phyloP scores from a whole-genome alignment of 2,113 vertebrate genomes.

The Pogonocichla stellata region DNA sequence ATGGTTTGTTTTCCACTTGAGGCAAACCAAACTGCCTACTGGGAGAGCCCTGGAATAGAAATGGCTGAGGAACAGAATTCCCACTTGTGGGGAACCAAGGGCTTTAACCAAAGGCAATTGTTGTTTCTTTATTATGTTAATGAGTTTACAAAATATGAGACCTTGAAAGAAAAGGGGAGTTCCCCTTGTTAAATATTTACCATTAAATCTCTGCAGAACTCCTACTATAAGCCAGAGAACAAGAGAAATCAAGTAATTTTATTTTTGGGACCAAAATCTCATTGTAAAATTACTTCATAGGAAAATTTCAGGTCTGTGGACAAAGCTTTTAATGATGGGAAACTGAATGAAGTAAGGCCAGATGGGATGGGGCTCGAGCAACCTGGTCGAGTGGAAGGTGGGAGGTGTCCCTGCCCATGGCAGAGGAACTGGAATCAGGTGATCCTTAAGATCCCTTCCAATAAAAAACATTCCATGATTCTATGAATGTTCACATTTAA shows the following conservation, averaged over 20 bases:
- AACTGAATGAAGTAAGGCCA: neutral
- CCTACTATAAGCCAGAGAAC: neutral
- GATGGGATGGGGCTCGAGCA: neutral
- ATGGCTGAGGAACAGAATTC: neutral
- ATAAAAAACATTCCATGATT: neutral
- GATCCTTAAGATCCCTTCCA: neutral
- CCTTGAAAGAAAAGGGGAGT: neutral
- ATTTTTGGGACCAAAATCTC: neutral
- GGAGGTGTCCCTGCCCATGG: neutral
- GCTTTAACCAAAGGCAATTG: neutral
- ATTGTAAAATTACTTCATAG: neutral
- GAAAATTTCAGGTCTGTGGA: neutral
- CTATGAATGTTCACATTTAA: neutral
- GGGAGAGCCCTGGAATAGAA: neutral
- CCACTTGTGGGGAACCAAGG: neutral
- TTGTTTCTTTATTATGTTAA: slow-evolving; percentile 20
- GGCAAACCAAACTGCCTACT: neutral
- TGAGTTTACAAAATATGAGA: neutral
- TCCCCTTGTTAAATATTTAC: slow-evolving; percentile 15
- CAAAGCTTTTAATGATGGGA: neutral
- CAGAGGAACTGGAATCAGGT: neutral
- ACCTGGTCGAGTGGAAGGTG: neutral
- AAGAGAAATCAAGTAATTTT: neutral
- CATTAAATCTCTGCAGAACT: neutral
- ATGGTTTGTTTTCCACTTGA: neutral